phyloP scores from a whole-genome alignment of 1,140 invertebrate genomes.

The Camponotus pennsylvanicus region DNA sequence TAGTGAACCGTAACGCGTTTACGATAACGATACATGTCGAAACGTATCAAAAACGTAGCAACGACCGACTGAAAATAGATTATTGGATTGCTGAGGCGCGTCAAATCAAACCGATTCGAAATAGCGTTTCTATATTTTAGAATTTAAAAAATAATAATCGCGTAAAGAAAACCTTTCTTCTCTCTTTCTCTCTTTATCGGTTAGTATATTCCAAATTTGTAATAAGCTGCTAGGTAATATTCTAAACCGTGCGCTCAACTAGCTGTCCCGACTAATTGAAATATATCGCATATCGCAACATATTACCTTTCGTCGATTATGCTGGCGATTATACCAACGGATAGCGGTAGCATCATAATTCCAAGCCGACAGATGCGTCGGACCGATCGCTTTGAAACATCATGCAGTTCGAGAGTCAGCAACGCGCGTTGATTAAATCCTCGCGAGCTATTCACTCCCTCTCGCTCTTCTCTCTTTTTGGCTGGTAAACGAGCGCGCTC shows the following conservation, averaged over 20 bases:
- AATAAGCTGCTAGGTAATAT: conserved; percentile 28
- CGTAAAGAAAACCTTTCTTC: too few relatives aligned
- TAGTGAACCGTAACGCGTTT: conserved; percentile 7
- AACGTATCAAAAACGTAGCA: conserved; percentile 3
- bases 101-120: conserved; percentile 32
- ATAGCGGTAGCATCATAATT: conserved; percentile 6
- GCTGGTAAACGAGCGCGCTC: conserved; percentile 36
- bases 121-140: background rate
- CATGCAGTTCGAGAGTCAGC: conserved; percentile 48
- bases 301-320: conserved; percentile 23
- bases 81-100: conserved; percentile 1
- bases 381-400: conserved; percentile 49
- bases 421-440: conserved; percentile 69
- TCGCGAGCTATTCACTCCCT: conserved; percentile 8
- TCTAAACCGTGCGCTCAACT: conserved; percentile 9
- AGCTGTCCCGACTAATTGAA: background rate
- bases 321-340: conserved; percentile 12
- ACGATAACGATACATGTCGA: conserved; percentile 12
- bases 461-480: background rate
- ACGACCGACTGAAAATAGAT: conserved; percentile 22
- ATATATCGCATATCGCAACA: conserved; percentile 9
- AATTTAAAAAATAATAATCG: background rate
- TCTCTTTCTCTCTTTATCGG: too few relatives aligned
- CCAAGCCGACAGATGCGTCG: conserved; percentile 10
- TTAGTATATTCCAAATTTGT: conserved; percentile 28